Evolutionary conservation across 1,140 invertebrate genomes (phyloP).

Genomic region (Phenacoccus solenopsis): DNA sequence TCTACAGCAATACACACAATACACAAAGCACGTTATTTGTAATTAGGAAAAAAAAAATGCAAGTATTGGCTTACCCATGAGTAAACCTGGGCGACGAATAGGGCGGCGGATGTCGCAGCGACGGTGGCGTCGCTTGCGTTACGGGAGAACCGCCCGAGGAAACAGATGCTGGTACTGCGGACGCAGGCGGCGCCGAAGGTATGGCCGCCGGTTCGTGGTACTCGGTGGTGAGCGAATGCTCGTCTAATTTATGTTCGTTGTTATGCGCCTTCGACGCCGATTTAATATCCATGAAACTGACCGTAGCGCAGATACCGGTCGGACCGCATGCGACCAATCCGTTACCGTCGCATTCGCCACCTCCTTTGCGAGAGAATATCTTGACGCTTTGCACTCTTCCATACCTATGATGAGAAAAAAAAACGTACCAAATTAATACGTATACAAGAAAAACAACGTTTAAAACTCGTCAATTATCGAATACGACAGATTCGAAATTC

Average conservation of each 20-base stretch:
- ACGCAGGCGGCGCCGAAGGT: constrained; percentile 36
- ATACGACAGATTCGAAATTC: too few species aligned
- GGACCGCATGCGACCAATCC: constrained; percentile 34
- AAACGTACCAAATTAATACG: too few species aligned
- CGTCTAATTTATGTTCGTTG: constrained; percentile 75
- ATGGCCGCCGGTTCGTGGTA: constrained; percentile 68
- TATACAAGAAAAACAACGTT: too few species aligned
- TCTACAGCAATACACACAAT: not conserved
- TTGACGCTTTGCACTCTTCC: constrained; percentile 93
- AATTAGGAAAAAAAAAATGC: not conserved
- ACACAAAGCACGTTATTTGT: too few species aligned
- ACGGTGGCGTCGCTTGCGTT: not conserved
- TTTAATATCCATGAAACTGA: constrained; percentile 94
- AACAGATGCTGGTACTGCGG: constrained; percentile 21
- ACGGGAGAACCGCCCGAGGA: not conserved
- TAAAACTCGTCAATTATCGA: too few species aligned
- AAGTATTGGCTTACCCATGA: constrained; percentile 24
- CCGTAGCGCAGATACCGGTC: constrained; percentile 55
- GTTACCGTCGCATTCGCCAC: constrained; percentile 37
- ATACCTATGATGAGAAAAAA: constrained; percentile 53
- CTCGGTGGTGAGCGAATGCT: constrained; percentile 71
- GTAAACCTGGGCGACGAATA: constrained; percentile 23
- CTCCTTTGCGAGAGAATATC: constrained; percentile 50
- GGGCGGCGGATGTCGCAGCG: constrained; percentile 12
- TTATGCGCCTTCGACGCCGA: constrained; percentile 85